These are phyloP conservation scores for Leucophora obtusa DNA, from an alignment of 2,888 invertebrate genomes.

Conservation along the genomic window DNA sequence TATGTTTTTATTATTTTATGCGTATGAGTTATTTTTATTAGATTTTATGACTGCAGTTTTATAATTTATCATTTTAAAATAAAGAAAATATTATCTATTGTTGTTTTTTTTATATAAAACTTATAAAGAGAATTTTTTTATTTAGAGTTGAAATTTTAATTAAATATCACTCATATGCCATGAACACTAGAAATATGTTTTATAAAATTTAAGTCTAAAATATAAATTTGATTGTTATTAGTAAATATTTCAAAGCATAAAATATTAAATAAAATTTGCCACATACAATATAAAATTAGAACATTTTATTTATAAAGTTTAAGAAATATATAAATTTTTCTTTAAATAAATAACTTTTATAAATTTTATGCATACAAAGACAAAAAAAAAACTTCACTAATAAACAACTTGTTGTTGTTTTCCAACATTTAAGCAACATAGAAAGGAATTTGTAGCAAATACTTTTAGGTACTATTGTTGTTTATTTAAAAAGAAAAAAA, in stretches of 20 bases:
- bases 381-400: conserved; percentile 11
- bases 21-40: conserved; percentile 37
- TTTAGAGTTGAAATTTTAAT: too few relatives aligned
- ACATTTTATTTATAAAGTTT: too few relatives aligned
- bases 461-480: conserved; percentile 9
- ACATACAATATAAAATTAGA: too few relatives aligned
- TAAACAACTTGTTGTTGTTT: conserved; percentile 50
- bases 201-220: too few relatives aligned
- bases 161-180: too few relatives aligned
- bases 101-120: neutral
- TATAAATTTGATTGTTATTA: too few relatives aligned
- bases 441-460: conserved; percentile 4
- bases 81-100: neutral
- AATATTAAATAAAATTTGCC: too few relatives aligned
- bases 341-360: too few relatives aligned
- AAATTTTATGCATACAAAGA: neutral
- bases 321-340: too few relatives aligned
- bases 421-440: conserved; percentile 25
- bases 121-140: too few relatives aligned
- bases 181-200: too few relatives aligned
- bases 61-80: conserved; percentile 14
- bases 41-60: conserved; percentile 26
- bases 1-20: conserved; percentile 13
- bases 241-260: too few relatives aligned
- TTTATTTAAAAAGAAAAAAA: conserved; percentile 5